These are phyloP conservation scores for Chaitophorus viminalis DNA, from an alignment of 2,888 invertebrate genomes.

Conservation along the genomic window DNA sequence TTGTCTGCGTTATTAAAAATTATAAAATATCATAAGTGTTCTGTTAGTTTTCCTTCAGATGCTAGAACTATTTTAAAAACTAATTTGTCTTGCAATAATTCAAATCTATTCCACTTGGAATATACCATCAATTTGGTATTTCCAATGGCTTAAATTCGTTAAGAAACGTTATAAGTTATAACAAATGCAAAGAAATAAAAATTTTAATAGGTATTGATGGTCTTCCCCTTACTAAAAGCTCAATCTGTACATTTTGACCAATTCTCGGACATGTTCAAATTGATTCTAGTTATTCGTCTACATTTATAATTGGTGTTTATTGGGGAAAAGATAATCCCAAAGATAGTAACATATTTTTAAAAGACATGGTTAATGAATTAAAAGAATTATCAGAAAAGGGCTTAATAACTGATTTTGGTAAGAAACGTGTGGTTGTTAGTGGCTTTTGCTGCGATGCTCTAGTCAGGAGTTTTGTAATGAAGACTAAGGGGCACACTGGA, in stretches of 20 bases:
- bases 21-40: background rate
- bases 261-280: background rate
- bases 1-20: constrained; percentile 19
- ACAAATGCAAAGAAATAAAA: background rate
- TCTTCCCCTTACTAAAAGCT: constrained; percentile 16
- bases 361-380: constrained; percentile 5
- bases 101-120: background rate
- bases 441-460: constrained; percentile 19
- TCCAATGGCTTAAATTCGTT: background rate
- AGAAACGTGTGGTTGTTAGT: background rate
- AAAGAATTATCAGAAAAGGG: background rate
- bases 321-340: constrained; percentile 11
- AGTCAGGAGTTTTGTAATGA: background rate
- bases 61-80: constrained; percentile 12
- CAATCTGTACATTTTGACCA: constrained; percentile 12
- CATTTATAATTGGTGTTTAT: constrained; percentile 30
- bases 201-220: constrained; percentile 25
- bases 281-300: background rate
- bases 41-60: background rate
- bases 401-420: background rate
- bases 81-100: background rate
- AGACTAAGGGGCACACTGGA: background rate
- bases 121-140: constrained; percentile 20
- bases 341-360: constrained; percentile 1
- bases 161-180: background rate